Evolutionary conservation across 1,140 invertebrate genomes (phyloP), one percentile per base, ranked within the genome.

Genomic region (Bathynomus jamesi): DNA sequence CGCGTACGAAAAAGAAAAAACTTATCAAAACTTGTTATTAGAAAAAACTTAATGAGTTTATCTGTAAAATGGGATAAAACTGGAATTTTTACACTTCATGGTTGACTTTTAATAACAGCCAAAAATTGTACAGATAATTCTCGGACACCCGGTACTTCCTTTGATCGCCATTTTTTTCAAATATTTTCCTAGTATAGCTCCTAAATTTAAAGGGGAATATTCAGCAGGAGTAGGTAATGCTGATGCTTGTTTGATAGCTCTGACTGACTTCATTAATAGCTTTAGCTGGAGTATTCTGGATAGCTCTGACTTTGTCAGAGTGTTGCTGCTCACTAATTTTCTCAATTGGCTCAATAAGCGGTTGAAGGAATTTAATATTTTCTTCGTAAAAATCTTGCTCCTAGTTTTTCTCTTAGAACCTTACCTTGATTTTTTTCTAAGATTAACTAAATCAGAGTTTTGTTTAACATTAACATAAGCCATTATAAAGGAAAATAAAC

Each of bases 371-470:
- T 21, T 68, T 68, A 28, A 53, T 46, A 53, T 17, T 28, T 27
- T 68, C 66, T 28, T 0, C 0, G 1, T 68, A 68, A 7, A 53
- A 32, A 53, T 68, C 66, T 68, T n/a, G n/a, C n/a, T n/a, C 32
- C 8, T 46, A 32, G 11, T 53, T 68, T 1, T 68, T 25, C 17
- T 53, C 7, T 60, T 13, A 53, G n/a, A 68, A 68, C 53, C 60
- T 40, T 53, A 46, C 53, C 60, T 53, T 17, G 7, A 68, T 4
- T n/a, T 27, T 4, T 68, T 68, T 27, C 28, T 68, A 24, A 68
- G 4, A 17, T 68, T 46, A 11, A 68, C 13, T 68, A 68, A 68
- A 68, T 68, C 66, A 40, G 4, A 2, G 28, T 67, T 40, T 24
- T 32, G 17, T 67, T 67, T n/a, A 2, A 40, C 27, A n/a, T 46